Conservation (phyloP, 2,797 vertebrate genomes). For the Amphiprion clarkii region DNA sequence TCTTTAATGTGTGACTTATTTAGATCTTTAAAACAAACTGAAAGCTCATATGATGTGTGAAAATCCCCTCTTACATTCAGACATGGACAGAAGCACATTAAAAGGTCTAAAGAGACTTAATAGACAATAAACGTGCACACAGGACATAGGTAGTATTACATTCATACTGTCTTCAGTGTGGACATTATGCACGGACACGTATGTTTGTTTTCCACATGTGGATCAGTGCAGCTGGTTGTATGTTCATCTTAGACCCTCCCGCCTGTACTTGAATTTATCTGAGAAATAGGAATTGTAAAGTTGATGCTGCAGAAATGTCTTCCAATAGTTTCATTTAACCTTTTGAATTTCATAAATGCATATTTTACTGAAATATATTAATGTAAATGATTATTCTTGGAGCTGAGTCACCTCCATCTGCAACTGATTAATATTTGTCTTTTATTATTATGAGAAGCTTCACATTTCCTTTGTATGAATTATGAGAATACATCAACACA, state of each 20-base stretch:
- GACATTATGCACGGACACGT: not conserved
- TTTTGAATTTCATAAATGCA: not conserved
- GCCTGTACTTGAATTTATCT: not conserved
- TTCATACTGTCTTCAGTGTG: not conserved
- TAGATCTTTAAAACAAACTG: no score
- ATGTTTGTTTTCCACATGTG: slow-evolving; percentile 1
- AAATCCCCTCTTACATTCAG: not conserved
- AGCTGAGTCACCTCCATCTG: not conserved
- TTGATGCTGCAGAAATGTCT: not conserved
- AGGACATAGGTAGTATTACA: slow-evolving; percentile 4
- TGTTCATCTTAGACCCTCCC: not conserved
- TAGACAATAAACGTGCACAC: slow-evolving; percentile 8
- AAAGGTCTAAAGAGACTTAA: not conserved
- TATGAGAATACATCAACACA: no score
- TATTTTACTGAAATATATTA: not conserved
- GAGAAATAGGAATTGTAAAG: slow-evolving; percentile 1
- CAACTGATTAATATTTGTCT: not conserved
- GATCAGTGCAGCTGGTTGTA: not conserved
- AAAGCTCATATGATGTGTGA: not conserved
- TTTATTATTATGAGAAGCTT: no score
- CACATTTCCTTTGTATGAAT: no score
- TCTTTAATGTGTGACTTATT: no score
- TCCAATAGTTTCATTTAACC: not conserved
- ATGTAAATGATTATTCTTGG: not conserved
- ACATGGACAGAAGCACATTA: not conserved